A percentile compares a stretch with the other conserved stretches of the same genome.
Conservation (phyloP, 2,888 invertebrate species). For the Lithodes maja region DNA sequence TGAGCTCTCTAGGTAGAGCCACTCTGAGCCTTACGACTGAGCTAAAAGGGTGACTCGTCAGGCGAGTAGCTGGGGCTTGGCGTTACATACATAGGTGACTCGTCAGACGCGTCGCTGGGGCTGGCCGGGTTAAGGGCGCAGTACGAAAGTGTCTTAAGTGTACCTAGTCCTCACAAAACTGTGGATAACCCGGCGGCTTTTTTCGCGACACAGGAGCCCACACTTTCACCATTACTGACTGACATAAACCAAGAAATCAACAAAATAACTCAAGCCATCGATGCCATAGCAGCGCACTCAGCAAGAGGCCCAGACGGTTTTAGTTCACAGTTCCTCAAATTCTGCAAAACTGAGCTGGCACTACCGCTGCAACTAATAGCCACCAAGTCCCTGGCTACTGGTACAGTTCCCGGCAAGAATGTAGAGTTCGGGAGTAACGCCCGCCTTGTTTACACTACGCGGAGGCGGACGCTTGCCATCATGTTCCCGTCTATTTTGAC, state of each 20-base stretch:
- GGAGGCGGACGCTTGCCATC: no score
- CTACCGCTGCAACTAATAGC: background rate
- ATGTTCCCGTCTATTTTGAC: no score
- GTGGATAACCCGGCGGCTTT: background rate
- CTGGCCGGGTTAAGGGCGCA: background rate
- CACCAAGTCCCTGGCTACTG: slow-evolving; percentile 5
- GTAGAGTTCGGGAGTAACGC: no score
- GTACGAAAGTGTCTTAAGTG: slow-evolving; percentile 11
- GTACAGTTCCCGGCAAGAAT: background rate
- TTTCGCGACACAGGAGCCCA: background rate
- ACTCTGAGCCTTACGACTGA: no score
- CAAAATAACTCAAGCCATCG: background rate
- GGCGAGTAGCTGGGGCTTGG: no score
- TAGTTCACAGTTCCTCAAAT: background rate
- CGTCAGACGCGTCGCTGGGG: no score
- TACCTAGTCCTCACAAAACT: background rate
- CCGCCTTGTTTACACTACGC: no score
- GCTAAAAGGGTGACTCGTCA: no score
- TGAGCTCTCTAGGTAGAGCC: no score
- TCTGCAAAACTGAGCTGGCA: background rate
- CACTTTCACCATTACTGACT: background rate
- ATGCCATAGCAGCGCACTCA: slow-evolving; percentile 10
- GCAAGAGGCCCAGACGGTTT: background rate
- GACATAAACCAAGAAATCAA: background rate
- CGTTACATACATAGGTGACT: no score